phyloP scores from a whole-genome alignment of 2,797 vertebrate species.

The Myotis daubentonii region DNA sequence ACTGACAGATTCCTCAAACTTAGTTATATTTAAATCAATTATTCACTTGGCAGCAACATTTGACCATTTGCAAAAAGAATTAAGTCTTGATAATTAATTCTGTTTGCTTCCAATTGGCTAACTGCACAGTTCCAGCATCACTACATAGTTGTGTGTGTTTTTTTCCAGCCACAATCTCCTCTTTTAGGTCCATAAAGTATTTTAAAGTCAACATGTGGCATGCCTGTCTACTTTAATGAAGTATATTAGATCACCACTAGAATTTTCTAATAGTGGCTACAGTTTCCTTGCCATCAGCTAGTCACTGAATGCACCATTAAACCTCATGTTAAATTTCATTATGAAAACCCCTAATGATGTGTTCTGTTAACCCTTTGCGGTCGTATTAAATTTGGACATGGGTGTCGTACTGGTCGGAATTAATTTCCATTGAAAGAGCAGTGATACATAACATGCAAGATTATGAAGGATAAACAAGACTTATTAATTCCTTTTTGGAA shows the following conservation, averaged over 20 bases:
- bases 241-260: neutral
- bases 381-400: too few species aligned
- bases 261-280: neutral
- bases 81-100: neutral
- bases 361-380: constrained; percentile 34
- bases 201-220: neutral
- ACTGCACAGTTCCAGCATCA: neutral
- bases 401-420: too few species aligned
- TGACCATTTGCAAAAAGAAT: constrained; percentile 13
- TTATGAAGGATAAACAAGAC: too few species aligned
- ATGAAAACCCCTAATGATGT: constrained; percentile 59
- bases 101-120: neutral
- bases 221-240: constrained; percentile 9
- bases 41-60: neutral
- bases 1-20: constrained; percentile 16
- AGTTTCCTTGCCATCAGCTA: constrained; percentile 20
- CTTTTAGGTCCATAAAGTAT: neutral
- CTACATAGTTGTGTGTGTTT: neutral
- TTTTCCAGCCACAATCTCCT: neutral
- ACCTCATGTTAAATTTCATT: constrained; percentile 48
- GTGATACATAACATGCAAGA: too few species aligned
- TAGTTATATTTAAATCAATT: constrained; percentile 1
- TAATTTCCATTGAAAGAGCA: too few species aligned
- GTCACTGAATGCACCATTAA: constrained; percentile 5
- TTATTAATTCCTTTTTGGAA: too few species aligned